phyloP scores from a whole-genome alignment of 1,140 invertebrate genomes.

The Drosophila quadrilineata region DNA sequence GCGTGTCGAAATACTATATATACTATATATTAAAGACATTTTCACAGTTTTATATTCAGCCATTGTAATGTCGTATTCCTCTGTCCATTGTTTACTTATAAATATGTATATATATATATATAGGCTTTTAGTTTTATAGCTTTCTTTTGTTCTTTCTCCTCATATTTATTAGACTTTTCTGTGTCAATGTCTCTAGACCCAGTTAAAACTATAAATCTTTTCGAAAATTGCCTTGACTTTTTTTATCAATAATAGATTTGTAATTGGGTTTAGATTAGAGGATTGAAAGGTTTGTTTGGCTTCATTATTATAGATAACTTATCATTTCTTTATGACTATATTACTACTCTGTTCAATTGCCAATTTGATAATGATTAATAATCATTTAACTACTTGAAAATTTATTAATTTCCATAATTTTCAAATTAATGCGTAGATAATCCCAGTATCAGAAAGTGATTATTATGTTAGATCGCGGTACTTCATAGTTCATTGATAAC shows the following conservation, averaged over 20 bases:
- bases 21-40: background rate
- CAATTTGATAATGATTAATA: background rate
- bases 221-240: background rate
- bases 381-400: background rate
- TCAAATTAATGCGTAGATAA: too few species aligned
- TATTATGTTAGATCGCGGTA: too few species aligned
- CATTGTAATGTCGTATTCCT: conserved; percentile 12
- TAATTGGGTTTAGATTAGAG: background rate
- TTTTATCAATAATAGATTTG: too few species aligned
- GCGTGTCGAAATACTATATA: conserved; percentile 7
- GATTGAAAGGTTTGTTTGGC: background rate
- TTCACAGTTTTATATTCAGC: conserved; percentile 5
- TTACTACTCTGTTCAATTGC: conserved; percentile 1
- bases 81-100: conserved; percentile 1
- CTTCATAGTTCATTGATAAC: too few species aligned
- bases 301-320: background rate
- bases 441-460: too few species aligned
- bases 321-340: conserved; percentile 8
- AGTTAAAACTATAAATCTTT: background rate
- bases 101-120: too few species aligned
- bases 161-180: too few species aligned
- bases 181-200: conserved; percentile 9
- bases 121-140: conserved; percentile 30
- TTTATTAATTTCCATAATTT: too few species aligned
- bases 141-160: conserved; percentile 27